Conservation (phyloP, 2,888 invertebrate species). For the Ashinkailepas kermadecensis region DNA sequence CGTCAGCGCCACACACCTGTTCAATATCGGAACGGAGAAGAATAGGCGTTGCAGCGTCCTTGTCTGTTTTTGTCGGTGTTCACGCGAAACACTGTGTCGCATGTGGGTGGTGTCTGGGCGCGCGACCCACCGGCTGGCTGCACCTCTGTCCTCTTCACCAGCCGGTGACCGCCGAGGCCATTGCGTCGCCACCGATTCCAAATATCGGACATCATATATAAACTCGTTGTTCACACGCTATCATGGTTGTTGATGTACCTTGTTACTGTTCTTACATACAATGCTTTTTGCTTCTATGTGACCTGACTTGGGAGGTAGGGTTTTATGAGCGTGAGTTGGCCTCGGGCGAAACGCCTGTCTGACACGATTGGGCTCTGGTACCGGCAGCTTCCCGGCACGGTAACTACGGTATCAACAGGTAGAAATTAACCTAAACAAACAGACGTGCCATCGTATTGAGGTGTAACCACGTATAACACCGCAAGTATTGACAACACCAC, state of each 20-base stretch:
- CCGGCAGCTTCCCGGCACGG: background rate
- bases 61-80: too few species aligned
- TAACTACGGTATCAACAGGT: background rate
- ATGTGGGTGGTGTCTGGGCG: background rate
- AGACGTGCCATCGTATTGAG: background rate
- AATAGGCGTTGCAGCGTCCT: too few species aligned
- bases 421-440: background rate
- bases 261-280: conserved; percentile 20
- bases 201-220: conserved; percentile 2
- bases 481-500: conserved; percentile 5
- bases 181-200: background rate
- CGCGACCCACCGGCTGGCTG: background rate
- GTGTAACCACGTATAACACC: conserved; percentile 16
- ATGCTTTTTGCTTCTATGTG: conserved; percentile 19
- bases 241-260: conserved; percentile 14
- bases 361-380: too few species aligned
- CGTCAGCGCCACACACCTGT: too few species aligned
- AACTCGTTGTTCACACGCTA: background rate
- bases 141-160: background rate
- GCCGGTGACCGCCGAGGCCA: background rate
- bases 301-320: background rate
- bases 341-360: too few species aligned
- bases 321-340: background rate
- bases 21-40: too few species aligned
- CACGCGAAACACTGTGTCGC: too few species aligned